Evolutionary conservation across 2,888 invertebrate genomes (phyloP).

Genomic region (Ochropleura leucogaster): DNA sequence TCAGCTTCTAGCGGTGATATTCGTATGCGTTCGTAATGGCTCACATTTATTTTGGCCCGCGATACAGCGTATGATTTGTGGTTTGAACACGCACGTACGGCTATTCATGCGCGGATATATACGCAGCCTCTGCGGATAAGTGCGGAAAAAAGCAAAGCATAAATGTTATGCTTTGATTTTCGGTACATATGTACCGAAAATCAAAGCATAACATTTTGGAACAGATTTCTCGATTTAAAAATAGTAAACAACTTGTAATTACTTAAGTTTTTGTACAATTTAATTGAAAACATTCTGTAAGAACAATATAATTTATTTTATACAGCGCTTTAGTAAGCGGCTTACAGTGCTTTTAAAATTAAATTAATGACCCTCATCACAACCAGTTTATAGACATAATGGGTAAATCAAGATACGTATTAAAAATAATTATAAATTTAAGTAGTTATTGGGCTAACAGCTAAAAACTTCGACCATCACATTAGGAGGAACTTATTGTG

Average conservation of each 20-base stretch:
- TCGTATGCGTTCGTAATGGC: conserved; percentile 61
- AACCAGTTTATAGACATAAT: neutral
- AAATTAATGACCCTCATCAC: neutral
- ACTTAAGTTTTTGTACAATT: neutral
- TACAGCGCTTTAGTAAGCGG: neutral
- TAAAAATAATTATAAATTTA: neutral
- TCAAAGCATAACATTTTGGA: neutral
- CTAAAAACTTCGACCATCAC: too few species aligned
- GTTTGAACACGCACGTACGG: conserved; percentile 57
- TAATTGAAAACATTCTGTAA: neutral
- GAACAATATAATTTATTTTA: neutral
- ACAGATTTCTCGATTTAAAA: neutral
- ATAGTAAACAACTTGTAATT: neutral
- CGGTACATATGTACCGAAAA: conserved; percentile 14
- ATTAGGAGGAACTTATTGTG: too few species aligned
- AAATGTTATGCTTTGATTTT: too few species aligned
- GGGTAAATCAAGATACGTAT: neutral
- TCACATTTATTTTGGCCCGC: conserved; percentile 65
- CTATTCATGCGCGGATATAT: conserved; percentile 51
- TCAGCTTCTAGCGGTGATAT: conserved; percentile 38
- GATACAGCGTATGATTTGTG: conserved; percentile 70
- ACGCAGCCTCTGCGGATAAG: conserved; percentile 35
- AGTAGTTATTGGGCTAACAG: too few species aligned
- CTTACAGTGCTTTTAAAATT: too few species aligned
- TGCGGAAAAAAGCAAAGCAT: too few species aligned